Conservation (phyloP, 1,140 invertebrate species). For the Planococcus citri region DNA sequence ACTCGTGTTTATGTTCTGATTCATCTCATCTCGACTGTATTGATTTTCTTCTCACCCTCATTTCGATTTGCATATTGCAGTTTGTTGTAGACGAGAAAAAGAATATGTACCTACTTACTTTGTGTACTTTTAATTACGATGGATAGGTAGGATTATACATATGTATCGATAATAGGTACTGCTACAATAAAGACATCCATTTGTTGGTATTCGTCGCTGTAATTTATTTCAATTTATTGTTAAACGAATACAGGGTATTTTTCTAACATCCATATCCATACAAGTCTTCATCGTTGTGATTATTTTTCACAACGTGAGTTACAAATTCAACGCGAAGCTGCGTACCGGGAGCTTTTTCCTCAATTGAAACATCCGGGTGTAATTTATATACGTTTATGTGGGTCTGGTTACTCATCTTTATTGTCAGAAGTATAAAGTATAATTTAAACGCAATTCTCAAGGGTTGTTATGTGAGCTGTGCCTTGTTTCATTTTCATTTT, state of each 20-base stretch:
- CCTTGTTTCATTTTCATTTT: too few relatives aligned
- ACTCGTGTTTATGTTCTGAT: not conserved
- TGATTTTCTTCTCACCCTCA: not conserved
- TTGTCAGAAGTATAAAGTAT: not conserved
- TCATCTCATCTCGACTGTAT: not conserved
- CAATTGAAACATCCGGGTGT: slow-evolving; percentile 2
- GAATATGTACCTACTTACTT: too few relatives aligned
- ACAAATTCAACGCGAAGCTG: not conserved
- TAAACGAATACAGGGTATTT: not conserved
- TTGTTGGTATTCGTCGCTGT: not conserved
- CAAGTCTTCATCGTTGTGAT: not conserved
- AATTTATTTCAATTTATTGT: not conserved
- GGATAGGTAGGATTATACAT: too few relatives aligned
- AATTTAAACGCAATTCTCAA: not conserved
- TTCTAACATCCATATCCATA: too few relatives aligned
- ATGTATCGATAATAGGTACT: too few relatives aligned
- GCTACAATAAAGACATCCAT: too few relatives aligned
- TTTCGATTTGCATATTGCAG: too few relatives aligned
- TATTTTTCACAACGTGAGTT: not conserved
- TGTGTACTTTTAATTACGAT: too few relatives aligned
- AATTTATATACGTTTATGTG: slow-evolving; percentile 1
- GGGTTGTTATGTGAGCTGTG: not conserved
- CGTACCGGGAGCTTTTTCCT: not conserved
- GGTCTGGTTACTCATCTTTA: not conserved
- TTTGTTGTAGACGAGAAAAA: too few relatives aligned